Base-by-base conservation (phyloP, 2,797 vertebrate species). In the Enteromius fasciolatus region DNA sequence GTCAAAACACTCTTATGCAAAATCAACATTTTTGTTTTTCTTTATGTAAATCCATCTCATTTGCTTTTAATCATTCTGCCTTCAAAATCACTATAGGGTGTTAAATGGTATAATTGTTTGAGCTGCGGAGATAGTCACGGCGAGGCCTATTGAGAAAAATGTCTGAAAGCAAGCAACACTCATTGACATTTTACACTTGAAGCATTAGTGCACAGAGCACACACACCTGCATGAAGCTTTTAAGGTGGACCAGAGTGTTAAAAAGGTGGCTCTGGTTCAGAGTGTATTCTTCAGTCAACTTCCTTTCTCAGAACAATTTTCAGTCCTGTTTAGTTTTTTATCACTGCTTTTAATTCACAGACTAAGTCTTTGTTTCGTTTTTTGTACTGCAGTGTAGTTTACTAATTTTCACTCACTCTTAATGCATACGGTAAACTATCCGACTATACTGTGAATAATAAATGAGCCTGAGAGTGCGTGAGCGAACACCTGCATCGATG, bases 161-260 rank as follows among this genome's bases (percentile, higher is more conserved):
- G 46, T 83, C 83, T 83, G 83, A 84, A 85, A 85, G 83, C 83
- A 64, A 86, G 81, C 75, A 46, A 76, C 70, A 41, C 81, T 87
- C 85, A 87, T 85, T 90, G 89, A 89, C 83, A 87, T 90, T 87
- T 88, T 86, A 76, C 72, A 52, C 78, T 76, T 75, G 57, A 83
- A 80, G 78, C 81, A 85, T 87, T 83, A 84, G 83, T 52, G 59
- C 61, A 36, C 80, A 63, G 81, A 86, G 83, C 85, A 86, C 76
- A 69, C 81, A 78, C 85, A 89, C 84, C 89, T 88, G 89, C 70
- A 73, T 66, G 79, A 23, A 73, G 46, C 57, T 76, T 86, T 87
- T 88, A 88, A 88, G 82, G 87, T 84, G 84, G 87, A 84, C 74
- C 46, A 52, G 69, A 69, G 44, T 33, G 28, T 70, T 81, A 28